Conservation (phyloP, 2,888 invertebrate species). For the Julus scanicus region DNA sequence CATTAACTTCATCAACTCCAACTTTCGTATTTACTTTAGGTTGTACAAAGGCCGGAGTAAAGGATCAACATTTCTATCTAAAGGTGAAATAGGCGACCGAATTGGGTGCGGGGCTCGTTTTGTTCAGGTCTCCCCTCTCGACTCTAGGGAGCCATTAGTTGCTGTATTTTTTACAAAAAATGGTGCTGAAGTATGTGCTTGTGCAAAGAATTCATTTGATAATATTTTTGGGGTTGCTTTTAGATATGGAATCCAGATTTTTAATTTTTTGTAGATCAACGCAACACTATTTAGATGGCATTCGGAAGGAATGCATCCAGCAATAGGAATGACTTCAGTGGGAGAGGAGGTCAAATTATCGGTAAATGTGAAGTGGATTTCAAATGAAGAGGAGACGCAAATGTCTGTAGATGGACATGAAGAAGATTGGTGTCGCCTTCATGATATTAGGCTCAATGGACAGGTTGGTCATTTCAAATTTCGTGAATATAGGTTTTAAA, state of each 20-base stretch:
- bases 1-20: too few relatives aligned
- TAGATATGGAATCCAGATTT: neutral
- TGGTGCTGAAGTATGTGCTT: conserved; percentile 66
- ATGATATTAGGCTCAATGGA: conserved; percentile 68
- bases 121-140: conserved; percentile 61
- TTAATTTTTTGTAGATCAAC: conserved; percentile 59
- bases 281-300: conserved; percentile 60
- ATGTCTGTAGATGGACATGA: conserved; percentile 70
- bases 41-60: conserved; percentile 65
- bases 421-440: conserved; percentile 69
- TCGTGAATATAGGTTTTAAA: neutral
- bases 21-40: conserved; percentile 60
- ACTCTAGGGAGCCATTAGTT: conserved; percentile 62
- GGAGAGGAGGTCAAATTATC: conserved; percentile 67
- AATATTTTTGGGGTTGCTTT: neutral
- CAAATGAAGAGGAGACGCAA: conserved; percentile 67
- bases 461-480: conserved; percentile 63
- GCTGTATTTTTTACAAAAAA: conserved; percentile 68
- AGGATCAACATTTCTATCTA: conserved; percentile 65
- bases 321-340: conserved; percentile 67
- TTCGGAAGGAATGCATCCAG: conserved; percentile 66
- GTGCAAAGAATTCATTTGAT: neutral
- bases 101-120: conserved; percentile 68
- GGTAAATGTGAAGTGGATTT: conserved; percentile 65
- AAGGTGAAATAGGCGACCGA: conserved; percentile 66